phyloP scores from a whole-genome alignment of 2,797 vertebrate genomes.

The Pristis pectinata region DNA sequence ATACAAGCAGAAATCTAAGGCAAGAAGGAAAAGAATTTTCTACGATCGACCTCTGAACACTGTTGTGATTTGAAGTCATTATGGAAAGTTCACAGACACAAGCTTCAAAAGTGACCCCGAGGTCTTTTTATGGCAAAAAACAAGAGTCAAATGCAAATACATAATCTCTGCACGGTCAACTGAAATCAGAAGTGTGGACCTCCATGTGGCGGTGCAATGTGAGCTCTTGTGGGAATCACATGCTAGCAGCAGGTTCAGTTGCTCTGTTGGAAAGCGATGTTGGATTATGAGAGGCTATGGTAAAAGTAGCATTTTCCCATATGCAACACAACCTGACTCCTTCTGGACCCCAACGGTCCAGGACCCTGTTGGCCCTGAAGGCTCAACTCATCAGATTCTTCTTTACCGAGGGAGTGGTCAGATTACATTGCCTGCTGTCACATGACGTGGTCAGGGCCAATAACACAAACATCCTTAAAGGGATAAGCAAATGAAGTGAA shows the following conservation, averaged over 20 bases:
- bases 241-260: too few relatives aligned
- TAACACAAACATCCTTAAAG: not conserved
- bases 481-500: not conserved
- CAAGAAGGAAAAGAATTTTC: not conserved
- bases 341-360: not conserved
- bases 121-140: not conserved
- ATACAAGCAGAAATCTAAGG: not conserved
- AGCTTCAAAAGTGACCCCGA: too few relatives aligned
- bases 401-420: not conserved
- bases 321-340: not conserved
- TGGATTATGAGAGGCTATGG: too few relatives aligned
- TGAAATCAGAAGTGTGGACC: not conserved
- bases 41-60: not conserved
- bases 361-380: not conserved
- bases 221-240: too few relatives aligned
- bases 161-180: not conserved
- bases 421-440: too few relatives aligned
- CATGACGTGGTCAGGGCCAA: not conserved
- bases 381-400: not conserved
- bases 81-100: too few relatives aligned
- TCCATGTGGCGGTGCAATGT: not conserved
- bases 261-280: too few relatives aligned
- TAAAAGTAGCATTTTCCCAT: not conserved
- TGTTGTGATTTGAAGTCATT: not conserved
- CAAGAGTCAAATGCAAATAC: not conserved